A percentile compares a stretch with the other conserved stretches of the same genome.
Evolutionary conservation across 2,888 invertebrate genomes (phyloP).

Genomic region (Belgica antarctica): DNA sequence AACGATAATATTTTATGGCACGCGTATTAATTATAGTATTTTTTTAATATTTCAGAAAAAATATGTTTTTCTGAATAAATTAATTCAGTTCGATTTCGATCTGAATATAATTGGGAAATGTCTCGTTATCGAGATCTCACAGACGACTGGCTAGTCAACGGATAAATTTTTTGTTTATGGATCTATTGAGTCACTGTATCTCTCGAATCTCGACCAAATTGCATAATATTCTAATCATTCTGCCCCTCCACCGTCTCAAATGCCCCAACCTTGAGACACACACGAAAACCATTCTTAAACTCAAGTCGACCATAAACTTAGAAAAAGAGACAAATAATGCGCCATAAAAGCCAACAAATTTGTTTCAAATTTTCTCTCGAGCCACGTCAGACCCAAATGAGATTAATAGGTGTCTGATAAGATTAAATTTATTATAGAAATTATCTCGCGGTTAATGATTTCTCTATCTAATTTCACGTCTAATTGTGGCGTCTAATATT

Average conservation of each 20-base stretch:
- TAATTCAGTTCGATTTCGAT: neutral
- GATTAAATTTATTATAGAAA: slow-evolving; percentile 44
- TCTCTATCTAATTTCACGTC: slow-evolving; percentile 40
- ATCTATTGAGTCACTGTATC: neutral
- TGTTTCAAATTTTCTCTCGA: slow-evolving; percentile 25
- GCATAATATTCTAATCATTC: neutral
- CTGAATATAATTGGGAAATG: neutral
- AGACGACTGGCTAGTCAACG: neutral
- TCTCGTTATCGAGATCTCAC: neutral
- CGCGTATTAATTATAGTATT: slow-evolving; percentile 42
- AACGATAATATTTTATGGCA: slow-evolving; percentile 44
- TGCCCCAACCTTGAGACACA: neutral
- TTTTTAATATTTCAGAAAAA: neutral
- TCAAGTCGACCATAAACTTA: neutral
- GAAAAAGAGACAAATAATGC: slow-evolving; percentile 27
- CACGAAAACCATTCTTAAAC: neutral
- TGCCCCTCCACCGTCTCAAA: neutral
- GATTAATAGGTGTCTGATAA: slow-evolving; percentile 42
- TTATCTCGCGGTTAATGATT: slow-evolving; percentile 42
- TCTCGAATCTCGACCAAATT: neutral
- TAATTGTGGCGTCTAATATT: slow-evolving; percentile 44
- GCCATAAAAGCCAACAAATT: slow-evolving; percentile 38
- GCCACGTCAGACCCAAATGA: slow-evolving; percentile 22
- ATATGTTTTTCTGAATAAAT: neutral
- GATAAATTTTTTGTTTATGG: neutral